Percentiles rank a stretch among this genome's conserved stretches.
phyloP scores from a whole-genome alignment of 2,113 vertebrate genomes.

The Numida meleagris region DNA sequence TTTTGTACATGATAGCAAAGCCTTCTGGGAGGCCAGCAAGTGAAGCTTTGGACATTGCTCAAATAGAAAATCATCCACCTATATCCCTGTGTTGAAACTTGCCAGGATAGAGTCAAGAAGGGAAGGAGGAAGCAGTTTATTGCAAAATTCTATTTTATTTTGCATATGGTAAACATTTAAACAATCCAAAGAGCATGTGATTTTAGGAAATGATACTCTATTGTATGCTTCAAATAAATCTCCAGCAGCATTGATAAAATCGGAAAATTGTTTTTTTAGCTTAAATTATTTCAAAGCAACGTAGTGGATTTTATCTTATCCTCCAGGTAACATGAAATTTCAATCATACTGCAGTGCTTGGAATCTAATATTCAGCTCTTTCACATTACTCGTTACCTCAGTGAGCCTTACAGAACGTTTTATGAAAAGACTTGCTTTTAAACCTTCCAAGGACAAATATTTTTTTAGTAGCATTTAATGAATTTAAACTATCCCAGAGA shows the following conservation, averaged over 20 bases:
- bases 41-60: background rate
- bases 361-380: background rate
- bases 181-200: background rate
- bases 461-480: background rate
- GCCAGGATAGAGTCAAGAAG: background rate
- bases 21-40: background rate
- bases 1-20: background rate
- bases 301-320: background rate
- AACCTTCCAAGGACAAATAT: background rate
- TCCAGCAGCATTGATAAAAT: background rate
- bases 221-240: background rate
- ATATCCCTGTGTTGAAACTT: background rate
- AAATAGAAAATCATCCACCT: background rate
- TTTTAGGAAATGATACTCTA: background rate
- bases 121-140: background rate
- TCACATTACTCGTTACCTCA: background rate
- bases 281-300: background rate
- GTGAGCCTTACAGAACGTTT: background rate
- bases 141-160: slow-evolving; percentile 20
- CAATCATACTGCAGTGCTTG: background rate
- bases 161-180: slow-evolving; percentile 3
- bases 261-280: background rate
- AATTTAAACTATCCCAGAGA: background rate
- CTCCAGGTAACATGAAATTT: background rate
- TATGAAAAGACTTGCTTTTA: slow-evolving; percentile 9